Evolutionary conservation across 92 coral and sea anemone species (phyloP).

Genomic region (Umimayanthus kanabou): DNA sequence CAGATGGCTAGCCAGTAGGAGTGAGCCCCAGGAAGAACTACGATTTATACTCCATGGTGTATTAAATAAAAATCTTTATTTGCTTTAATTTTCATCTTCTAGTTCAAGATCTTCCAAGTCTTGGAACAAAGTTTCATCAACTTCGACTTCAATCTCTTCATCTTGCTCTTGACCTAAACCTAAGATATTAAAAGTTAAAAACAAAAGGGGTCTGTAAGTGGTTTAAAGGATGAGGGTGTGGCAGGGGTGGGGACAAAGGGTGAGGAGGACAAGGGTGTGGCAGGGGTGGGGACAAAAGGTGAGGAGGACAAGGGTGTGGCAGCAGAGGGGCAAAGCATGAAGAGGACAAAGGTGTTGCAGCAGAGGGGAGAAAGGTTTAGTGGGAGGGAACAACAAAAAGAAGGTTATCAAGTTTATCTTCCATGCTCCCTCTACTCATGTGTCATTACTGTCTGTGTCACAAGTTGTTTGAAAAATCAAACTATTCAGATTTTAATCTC

Average conservation of each 20-base stretch:
- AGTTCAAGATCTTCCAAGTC: conserved; percentile 95
- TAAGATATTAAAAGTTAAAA: background rate
- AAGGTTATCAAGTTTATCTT: no score
- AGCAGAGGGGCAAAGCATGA: no score
- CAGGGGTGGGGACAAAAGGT: background rate
- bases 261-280: no score
- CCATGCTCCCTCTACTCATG: no score
- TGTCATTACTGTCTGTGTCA: no score
- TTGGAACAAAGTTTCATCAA: conserved; percentile 95
- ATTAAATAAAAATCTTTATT: conserved; percentile 43
- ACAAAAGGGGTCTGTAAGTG: no score
- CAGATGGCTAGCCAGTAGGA: background rate
- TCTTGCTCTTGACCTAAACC: conserved; percentile 44
- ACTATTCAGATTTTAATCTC: no score
- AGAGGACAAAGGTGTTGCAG: no score
- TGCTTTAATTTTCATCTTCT: conserved; percentile 77
- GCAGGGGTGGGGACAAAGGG: no score
- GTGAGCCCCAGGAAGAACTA: background rate
- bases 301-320: background rate
- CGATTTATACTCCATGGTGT: background rate
- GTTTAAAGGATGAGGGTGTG: background rate
- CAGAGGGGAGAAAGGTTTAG: no score
- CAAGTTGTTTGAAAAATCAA: no score
- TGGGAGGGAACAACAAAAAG: no score
- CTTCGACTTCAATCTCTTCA: conserved; percentile 90